phyloP scores from a whole-genome alignment of 2,888 invertebrate genomes.

The Epinotia ramella region DNA sequence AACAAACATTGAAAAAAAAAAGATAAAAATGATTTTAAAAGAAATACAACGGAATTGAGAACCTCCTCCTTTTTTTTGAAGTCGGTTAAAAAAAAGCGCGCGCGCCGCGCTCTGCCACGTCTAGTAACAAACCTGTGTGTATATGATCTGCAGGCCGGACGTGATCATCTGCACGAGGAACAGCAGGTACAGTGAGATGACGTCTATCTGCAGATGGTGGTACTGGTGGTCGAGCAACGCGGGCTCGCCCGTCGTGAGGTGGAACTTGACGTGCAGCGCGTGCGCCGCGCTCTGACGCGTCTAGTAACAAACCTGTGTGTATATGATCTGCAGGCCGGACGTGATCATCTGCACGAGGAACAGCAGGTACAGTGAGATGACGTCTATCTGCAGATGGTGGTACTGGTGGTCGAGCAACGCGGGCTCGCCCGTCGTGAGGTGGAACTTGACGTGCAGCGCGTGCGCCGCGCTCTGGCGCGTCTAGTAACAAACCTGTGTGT shows the following conservation, averaged over 20 bases:
- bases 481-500: slow-evolving; percentile 91
- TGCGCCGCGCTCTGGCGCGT: slow-evolving; percentile 94
- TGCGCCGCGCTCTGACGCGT: too few species aligned
- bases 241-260: slow-evolving; percentile 95
- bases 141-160: slow-evolving; percentile 98
- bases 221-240: slow-evolving; percentile 94
- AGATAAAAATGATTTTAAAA: too few species aligned
- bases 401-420: slow-evolving; percentile 94
- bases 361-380: slow-evolving; percentile 96
- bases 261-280: slow-evolving; percentile 95
- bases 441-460: slow-evolving; percentile 98
- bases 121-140: slow-evolving; percentile 89
- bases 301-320: slow-evolving; percentile 89
- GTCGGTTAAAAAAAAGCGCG: too few species aligned
- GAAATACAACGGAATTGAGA: too few species aligned
- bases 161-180: slow-evolving; percentile 99
- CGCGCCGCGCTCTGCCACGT: too few species aligned
- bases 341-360: slow-evolving; percentile 99
- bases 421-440: slow-evolving; percentile 95
- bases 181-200: slow-evolving; percentile 96
- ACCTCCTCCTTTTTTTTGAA: too few species aligned
- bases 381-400: slow-evolving; percentile 98
- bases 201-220: slow-evolving; percentile 98
- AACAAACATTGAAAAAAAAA: too few species aligned
- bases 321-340: slow-evolving; percentile 98